Evolutionary conservation across 2,888 invertebrate genomes (phyloP).

Genomic region (Pammene aurita): DNA sequence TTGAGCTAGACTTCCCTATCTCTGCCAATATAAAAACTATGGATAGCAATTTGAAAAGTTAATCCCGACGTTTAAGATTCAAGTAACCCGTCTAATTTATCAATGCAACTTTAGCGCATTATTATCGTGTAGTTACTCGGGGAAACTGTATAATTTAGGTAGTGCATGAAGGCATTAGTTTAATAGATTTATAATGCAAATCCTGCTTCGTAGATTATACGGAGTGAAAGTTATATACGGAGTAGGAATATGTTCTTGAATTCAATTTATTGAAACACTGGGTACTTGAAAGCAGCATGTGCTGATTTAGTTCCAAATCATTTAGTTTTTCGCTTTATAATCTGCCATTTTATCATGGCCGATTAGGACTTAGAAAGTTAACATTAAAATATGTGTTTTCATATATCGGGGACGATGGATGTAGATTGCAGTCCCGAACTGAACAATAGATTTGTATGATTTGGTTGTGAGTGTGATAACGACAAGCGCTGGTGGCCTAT

Average conservation of each 20-base stretch:
- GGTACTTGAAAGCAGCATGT: too few species aligned
- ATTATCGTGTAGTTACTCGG: slow-evolving; percentile 46
- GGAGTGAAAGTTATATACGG: neutral
- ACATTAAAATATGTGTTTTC: too few species aligned
- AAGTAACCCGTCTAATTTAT: slow-evolving; percentile 24
- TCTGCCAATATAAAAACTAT: slow-evolving; percentile 10
- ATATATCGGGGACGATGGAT: too few species aligned
- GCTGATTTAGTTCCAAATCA: too few species aligned
- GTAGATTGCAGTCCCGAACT: too few species aligned
- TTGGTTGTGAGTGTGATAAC: too few species aligned
- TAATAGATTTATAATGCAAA: slow-evolving; percentile 55
- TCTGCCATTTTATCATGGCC: too few species aligned
- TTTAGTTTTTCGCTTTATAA: too few species aligned
- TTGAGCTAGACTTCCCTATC: neutral
- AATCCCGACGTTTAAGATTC: slow-evolving; percentile 15
- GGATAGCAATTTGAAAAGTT: slow-evolving; percentile 12
- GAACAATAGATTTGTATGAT: too few species aligned
- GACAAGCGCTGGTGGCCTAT: too few species aligned
- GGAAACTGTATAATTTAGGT: slow-evolving; percentile 46
- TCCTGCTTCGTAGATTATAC: slow-evolving; percentile 55
- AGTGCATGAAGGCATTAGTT: slow-evolving; percentile 51
- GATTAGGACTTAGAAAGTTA: too few species aligned
- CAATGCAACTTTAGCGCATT: slow-evolving; percentile 27
- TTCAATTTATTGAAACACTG: too few species aligned
- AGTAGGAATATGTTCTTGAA: neutral